Base-by-base conservation (phyloP, 1,140 invertebrate species). In the Trachelipus rathkii region DNA sequence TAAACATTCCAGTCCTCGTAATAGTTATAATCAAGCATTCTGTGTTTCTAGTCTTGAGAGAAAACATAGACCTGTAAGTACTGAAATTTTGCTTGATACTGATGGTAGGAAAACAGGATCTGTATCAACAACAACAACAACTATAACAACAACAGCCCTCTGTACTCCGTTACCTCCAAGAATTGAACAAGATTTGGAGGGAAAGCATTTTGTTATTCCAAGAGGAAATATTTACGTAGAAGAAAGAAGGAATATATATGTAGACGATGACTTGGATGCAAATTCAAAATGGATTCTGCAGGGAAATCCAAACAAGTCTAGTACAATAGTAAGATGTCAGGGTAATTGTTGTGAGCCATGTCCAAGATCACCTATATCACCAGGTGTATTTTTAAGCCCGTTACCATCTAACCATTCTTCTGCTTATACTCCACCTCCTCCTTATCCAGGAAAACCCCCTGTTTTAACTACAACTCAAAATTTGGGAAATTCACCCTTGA, bases 171-270 rank as follows among this genome's bases (percentile, higher is more conserved):
- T 81, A 43, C 80, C 80, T 44, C 80, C 80, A 24, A 69, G 80
- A 21, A 81, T 81, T 73, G 80, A 81, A 76, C 80, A 81, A 71
- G 80, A 81, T 74, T 75, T 81, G 19, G 80, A 87, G 88, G 79
- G 82, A 84, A 71, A 87, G 86, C 10, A 87, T 86, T 0, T 88
- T 89, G 73, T 88, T 88, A 81, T 86, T 87, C 24, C 88, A 84
- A 91, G 92, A 84, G 92, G 92, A 82, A 87, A 92, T 50, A 89
- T 90, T 77, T 89, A 89, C 71, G 73, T 85, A 23, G 72, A 81
- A 60, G 78, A 79, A 77, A 78, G 79, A 84, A 92, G 92, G 82
- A 87, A 92, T 50, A 89, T 90, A 77, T 89, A 89, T 72, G 73
- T 85, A 23, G 72, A 81, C 44, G 78, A 79, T 77, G 76, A 81